A percentile compares a stretch with the other conserved stretches of the same genome.
These are phyloP conservation scores for Maccullochella peelii DNA, from an alignment of 2,113 vertebrate species.

Conservation along the genomic window DNA sequence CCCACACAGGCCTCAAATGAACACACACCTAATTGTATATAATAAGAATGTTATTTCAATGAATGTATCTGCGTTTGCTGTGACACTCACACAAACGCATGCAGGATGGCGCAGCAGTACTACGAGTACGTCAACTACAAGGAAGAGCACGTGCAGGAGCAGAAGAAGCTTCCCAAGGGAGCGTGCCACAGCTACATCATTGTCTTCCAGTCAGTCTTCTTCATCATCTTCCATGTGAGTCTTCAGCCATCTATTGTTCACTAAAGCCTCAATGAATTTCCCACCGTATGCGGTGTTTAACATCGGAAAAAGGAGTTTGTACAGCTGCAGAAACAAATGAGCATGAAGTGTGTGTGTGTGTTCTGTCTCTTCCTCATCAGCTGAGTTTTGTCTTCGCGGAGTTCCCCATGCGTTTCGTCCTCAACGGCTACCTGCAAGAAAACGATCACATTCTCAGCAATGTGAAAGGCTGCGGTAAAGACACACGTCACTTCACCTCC, in stretches of 20 bases:
- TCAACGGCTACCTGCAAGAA: constrained; percentile 86
- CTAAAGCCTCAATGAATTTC: neutral
- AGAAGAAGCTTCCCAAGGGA: constrained; percentile 84
- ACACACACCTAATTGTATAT: neutral
- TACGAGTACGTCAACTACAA: constrained; percentile 92
- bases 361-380: constrained; percentile 76
- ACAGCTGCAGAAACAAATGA: neutral
- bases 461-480: constrained; percentile 89
- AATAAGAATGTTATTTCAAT: no score
- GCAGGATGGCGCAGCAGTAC: constrained; percentile 96
- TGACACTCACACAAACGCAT: neutral
- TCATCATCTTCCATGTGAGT: constrained; percentile 91
- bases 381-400: constrained; percentile 93
- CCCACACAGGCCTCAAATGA: neutral
- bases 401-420: constrained; percentile 92
- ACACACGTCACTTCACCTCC: neutral
- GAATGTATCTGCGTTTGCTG: neutral
- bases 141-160: constrained; percentile 90
- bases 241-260: neutral
- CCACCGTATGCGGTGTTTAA: neutral
- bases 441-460: constrained; percentile 84
- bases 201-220: constrained; percentile 92
- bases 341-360: neutral
- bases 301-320: neutral
- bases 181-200: constrained; percentile 88